Evolutionary conservation across 2,888 invertebrate species (phyloP), one percentile per base, ranked within the genome.

Genomic region (Amblyteles armatorius): DNA sequence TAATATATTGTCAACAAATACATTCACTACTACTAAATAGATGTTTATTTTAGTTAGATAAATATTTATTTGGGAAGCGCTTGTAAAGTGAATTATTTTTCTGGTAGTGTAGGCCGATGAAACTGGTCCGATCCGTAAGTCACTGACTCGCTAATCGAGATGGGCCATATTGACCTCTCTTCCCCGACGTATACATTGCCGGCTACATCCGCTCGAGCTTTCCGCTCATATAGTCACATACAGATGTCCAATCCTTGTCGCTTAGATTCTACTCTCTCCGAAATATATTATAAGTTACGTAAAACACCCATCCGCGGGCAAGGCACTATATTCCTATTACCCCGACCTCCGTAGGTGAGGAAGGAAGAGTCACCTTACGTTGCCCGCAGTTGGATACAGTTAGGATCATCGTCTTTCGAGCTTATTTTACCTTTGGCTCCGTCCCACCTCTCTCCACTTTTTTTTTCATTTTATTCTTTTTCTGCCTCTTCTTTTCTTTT

Each of bases 371-470:
- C 22, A 36, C 76, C 57, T 73, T 68, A 77, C 48, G 33, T 73
- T 50, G 26, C 52, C 33, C 57, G 48, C 68, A 55, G 40, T 78
- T 81, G 29, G 50, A 50, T 60, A 44, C 77, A 67, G 71, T 60
- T 44, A 71, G 52, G 73, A 81, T 73, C 78, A 78, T 63, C 48
- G 48, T 78, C 74, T 78, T 68, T 9, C 52, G 44, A 69, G 84
- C 67, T 77, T 78, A 77, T 60, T 77, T 68, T 44, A 73, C 84
- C 84, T 73, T 76, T 72, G 22, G 55, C 65, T 50, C 29, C 52
- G 16, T 57, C 52, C 78, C 69, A 48, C 22, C 63, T 29, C 36
- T 67, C 65, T 57, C 33, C 50, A 72, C 33, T 73, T 60, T 36
- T 60, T 78, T 63, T 55, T 3, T 74, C 22, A 22, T 29, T 7